A percentile compares a stretch with the other conserved stretches of the same genome.
phyloP scores from a whole-genome alignment of 2,113 vertebrate species.

The Argyrosomus japonicus region DNA sequence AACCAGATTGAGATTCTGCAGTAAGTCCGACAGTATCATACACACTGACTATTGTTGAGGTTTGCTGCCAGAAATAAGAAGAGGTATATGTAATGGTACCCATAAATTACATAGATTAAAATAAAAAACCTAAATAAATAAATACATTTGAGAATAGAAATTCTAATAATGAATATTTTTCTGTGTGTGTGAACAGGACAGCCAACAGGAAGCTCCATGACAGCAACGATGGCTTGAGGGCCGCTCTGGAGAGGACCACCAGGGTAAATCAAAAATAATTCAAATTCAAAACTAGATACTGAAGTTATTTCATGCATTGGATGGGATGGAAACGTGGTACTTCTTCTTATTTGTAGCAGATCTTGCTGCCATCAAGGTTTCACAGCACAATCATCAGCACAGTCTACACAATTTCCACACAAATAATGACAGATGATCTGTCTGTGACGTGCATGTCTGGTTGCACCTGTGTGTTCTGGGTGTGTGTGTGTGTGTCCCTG shows the following conservation, averaged over 20 bases:
- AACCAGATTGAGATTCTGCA: slow-evolving; percentile 95
- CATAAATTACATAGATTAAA: too few relatives aligned
- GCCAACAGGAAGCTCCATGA: slow-evolving; percentile 82
- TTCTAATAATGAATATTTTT: background rate
- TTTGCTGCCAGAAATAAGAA: background rate
- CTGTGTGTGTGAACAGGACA: slow-evolving; percentile 53
- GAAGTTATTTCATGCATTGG: background rate
- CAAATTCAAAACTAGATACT: background rate
- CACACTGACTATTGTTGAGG: background rate
- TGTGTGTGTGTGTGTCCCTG: too few relatives aligned
- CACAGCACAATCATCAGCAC: too few relatives aligned
- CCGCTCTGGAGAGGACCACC: slow-evolving; percentile 61
- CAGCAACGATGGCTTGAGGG: slow-evolving; percentile 74
- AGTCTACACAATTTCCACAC: too few relatives aligned
- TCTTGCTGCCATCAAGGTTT: too few relatives aligned
- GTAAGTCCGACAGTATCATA: slow-evolving; percentile 83
- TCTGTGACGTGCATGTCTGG: too few relatives aligned
- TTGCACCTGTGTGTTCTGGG: too few relatives aligned
- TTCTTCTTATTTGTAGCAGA: background rate
- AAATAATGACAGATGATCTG: too few relatives aligned
- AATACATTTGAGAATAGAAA: background rate
- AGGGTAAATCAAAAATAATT: slow-evolving; percentile 47
- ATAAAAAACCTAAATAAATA: background rate
- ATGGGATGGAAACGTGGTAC: background rate
- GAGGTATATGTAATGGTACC: background rate